Evolutionary conservation across 1,140 invertebrate genomes (phyloP).

Genomic region (Lepidurus arcticus): DNA sequence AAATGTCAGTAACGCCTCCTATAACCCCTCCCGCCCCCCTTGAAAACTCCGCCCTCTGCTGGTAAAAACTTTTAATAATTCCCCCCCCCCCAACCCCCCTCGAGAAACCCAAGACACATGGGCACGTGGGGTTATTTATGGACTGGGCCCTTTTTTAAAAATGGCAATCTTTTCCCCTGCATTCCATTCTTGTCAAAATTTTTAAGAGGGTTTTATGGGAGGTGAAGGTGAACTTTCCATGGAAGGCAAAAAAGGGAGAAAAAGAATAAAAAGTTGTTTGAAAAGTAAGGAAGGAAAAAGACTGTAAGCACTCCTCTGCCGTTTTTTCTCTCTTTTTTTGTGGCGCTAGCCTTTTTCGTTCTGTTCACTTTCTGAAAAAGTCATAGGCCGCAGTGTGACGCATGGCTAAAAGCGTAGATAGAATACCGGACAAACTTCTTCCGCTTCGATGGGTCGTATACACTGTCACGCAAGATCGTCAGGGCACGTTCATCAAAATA

Average conservation of each 20-base stretch:
- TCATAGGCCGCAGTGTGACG: slow-evolving; percentile 3
- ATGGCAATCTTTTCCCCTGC: background rate
- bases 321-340: background rate
- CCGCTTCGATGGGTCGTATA: background rate
- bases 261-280: background rate
- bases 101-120: background rate
- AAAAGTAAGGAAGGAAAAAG: background rate
- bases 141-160: slow-evolving; percentile 6
- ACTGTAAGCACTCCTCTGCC: slow-evolving; percentile 5
- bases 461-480: background rate
- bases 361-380: background rate
- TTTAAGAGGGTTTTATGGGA: background rate
- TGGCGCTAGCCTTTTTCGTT: slow-evolving; percentile 17
- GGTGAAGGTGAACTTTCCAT: no score
- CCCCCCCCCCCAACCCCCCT: background rate
- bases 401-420: slow-evolving; percentile 15
- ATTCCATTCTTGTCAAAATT: slow-evolving; percentile 5
- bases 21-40: background rate
- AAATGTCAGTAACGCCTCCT: background rate
- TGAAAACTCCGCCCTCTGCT: background rate
- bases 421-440: background rate
- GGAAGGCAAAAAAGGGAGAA: background rate
- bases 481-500: background rate
- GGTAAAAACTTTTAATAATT: background rate
- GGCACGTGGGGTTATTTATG: slow-evolving; percentile 15